Percentiles rank a stretch among this genome's conserved stretches.
These are phyloP conservation scores for Bufotes viridis DNA, from an alignment of 2,797 vertebrate species.

Conservation along the genomic window DNA sequence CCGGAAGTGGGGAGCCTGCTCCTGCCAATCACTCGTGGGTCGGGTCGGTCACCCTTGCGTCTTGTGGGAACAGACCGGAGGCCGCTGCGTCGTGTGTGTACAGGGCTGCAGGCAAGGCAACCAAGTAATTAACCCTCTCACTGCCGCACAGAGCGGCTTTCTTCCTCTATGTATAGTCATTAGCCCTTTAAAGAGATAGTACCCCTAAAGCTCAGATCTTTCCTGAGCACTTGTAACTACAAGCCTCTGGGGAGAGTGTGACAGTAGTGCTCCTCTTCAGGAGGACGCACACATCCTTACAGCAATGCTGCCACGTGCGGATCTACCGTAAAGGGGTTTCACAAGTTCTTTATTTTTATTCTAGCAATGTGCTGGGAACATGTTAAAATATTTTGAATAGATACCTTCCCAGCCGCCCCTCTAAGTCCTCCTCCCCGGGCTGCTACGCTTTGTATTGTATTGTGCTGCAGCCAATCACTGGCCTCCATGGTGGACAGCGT, in stretches of 20 bases:
- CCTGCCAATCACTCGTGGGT: background rate
- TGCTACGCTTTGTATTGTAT: too few species aligned
- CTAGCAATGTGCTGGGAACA: too few species aligned
- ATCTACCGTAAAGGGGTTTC: too few species aligned
- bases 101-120: background rate
- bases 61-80: background rate
- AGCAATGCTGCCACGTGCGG: too few species aligned
- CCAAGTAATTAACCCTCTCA: background rate
- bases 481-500: too few species aligned
- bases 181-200: background rate
- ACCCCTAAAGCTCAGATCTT: background rate
- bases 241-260: background rate
- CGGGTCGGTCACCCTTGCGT: background rate
- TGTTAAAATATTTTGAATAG: too few species aligned
- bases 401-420: too few species aligned
- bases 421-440: too few species aligned
- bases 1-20: conserved; percentile 33
- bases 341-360: too few species aligned
- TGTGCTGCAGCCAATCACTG: too few species aligned
- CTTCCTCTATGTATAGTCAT: background rate
- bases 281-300: too few species aligned
- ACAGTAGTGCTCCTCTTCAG: too few species aligned
- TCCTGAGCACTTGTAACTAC: background rate
- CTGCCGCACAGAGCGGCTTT: background rate
- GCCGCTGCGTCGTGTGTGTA: background rate